Conservation (phyloP, 2,888 invertebrate genomes). For the Acleris cristana region DNA sequence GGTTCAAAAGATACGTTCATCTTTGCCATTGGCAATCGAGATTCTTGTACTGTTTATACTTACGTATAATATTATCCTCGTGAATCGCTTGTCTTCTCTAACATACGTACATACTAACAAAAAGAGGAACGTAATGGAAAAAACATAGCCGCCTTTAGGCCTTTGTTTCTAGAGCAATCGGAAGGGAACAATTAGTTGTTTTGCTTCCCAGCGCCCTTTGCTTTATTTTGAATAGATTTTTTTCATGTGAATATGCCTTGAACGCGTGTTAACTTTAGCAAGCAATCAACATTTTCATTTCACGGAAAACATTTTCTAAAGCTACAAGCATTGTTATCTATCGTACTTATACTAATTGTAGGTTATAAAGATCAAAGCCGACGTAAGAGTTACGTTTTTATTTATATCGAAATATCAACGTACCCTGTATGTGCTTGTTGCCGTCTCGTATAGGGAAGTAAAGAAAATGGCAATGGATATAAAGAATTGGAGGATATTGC, state of each 20-base stretch:
- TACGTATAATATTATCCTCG: too few species aligned
- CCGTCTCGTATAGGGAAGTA: too few species aligned
- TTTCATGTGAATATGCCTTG: slow-evolving; percentile 19
- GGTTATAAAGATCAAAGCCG: too few species aligned
- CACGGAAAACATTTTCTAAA: not conserved
- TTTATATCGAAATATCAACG: too few species aligned
- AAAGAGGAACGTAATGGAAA: slow-evolving; percentile 55
- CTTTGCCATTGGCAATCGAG: too few species aligned
- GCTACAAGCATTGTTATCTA: not conserved
- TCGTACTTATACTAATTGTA: not conserved
- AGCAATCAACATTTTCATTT: slow-evolving; percentile 1
- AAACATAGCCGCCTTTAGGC: slow-evolving; percentile 54
- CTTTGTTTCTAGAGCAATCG: slow-evolving; percentile 57
- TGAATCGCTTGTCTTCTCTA: slow-evolving; percentile 22
- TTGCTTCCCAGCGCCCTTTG: slow-evolving; percentile 45
- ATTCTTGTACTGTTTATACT: too few species aligned
- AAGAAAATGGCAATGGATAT: too few species aligned
- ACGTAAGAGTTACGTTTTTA: too few species aligned
- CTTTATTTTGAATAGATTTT: slow-evolving; percentile 31
- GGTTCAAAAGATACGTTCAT: too few species aligned
- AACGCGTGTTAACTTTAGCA: not conserved
- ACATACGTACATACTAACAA: slow-evolving; percentile 39
- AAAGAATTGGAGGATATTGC: too few species aligned
- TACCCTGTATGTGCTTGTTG: too few species aligned
- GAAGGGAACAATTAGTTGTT: slow-evolving; percentile 58